Conservation (phyloP, 2,797 vertebrate genomes). For the Molothrus aeneus region DNA sequence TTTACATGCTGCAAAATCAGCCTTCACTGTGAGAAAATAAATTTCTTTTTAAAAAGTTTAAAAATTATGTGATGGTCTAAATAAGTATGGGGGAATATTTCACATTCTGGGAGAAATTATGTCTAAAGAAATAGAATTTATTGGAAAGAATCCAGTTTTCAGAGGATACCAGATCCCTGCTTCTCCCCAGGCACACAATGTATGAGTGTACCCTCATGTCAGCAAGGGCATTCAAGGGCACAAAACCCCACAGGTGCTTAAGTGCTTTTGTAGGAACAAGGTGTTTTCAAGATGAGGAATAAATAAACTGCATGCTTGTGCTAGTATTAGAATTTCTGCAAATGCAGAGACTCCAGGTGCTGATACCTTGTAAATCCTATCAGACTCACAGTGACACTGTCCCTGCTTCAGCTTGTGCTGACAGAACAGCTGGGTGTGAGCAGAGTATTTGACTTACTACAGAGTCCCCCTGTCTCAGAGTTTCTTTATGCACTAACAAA, state of each 20-base stretch:
- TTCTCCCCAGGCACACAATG: not conserved
- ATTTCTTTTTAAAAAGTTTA: not conserved
- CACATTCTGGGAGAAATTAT: not conserved
- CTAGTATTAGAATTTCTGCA: not conserved
- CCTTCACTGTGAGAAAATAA: not conserved
- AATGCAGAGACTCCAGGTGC: not conserved
- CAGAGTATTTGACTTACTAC: not conserved
- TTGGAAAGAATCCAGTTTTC: not conserved
- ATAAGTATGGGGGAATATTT: not conserved
- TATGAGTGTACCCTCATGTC: not conserved
- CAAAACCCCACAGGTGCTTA: not conserved
- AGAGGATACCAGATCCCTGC: not conserved
- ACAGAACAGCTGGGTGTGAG: not conserved
- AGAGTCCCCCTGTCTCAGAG: not conserved
- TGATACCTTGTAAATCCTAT: not conserved
- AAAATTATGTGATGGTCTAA: not conserved
- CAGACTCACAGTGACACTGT: not conserved
- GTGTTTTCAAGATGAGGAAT: not conserved
- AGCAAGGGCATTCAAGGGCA: not conserved
- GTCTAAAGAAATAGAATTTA: not conserved
- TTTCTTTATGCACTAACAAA: not conserved
- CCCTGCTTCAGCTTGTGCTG: not conserved
- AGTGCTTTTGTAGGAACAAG: rapidly evolving
- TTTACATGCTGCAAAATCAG: not conserved
- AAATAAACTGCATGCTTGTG: not conserved